Percentiles rank a stretch among this genome's conserved stretches.
These are phyloP conservation scores for Heliconius cydno DNA, from an alignment of 2,888 invertebrate species.

Conservation along the genomic window DNA sequence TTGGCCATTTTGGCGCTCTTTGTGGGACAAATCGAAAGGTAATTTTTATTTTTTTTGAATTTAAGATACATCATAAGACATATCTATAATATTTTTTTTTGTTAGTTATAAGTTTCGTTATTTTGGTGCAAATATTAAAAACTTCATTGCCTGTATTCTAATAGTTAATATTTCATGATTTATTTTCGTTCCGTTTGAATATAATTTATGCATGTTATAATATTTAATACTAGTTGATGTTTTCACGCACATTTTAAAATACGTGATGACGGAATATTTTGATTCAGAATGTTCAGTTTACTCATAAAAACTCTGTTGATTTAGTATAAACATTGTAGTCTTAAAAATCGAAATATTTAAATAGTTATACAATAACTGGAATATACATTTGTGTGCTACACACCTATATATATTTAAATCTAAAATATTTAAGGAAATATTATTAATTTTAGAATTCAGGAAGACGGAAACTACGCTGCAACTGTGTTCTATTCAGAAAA, in stretches of 20 bases:
- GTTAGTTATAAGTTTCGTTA: too few species aligned
- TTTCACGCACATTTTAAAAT: neutral
- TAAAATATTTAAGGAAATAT: neutral
- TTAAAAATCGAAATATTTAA: neutral
- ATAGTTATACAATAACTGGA: neutral
- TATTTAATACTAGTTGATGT: conserved; percentile 1
- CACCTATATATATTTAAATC: too few species aligned
- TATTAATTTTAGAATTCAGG: conserved; percentile 80
- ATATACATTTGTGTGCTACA: neutral
- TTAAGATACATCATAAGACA: neutral
- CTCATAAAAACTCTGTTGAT: conserved; percentile 1
- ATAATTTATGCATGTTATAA: conserved; percentile 1
- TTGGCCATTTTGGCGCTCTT: conserved; percentile 87
- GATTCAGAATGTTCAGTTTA: conserved; percentile 12
- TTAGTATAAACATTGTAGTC: conserved; percentile 1
- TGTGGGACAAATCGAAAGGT: conserved; percentile 88
- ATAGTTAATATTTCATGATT: conserved; percentile 1
- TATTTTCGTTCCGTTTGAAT: conserved; percentile 14
- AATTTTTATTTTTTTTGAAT: conserved; percentile 38
- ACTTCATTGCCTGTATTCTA: neutral
- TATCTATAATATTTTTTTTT: neutral
- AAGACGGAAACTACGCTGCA: conserved; percentile 89
- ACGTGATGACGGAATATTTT: conserved; percentile 34
- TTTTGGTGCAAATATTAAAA: neutral
- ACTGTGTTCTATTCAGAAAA: conserved; percentile 88